Conservation (phyloP, 2,888 invertebrate species). For the Diploptera punctata region DNA sequence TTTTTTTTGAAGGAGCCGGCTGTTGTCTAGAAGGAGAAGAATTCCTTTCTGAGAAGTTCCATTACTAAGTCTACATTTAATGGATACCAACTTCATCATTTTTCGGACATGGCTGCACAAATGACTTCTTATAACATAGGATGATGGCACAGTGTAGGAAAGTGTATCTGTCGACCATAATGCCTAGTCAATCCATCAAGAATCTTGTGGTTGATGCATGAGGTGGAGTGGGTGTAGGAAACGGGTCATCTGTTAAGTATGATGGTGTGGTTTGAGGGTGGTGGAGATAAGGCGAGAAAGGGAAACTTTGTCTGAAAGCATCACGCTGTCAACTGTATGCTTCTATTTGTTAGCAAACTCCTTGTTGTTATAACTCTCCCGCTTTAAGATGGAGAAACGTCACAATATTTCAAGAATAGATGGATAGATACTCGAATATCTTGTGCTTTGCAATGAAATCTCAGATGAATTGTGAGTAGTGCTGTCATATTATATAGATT, state of each 20-base stretch:
- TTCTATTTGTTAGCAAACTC: slow-evolving; percentile 21
- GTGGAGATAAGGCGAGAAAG: slow-evolving; percentile 19
- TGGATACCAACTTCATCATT: not conserved
- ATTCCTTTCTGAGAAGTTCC: no score
- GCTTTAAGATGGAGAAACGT: not conserved
- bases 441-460: no score
- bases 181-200: slow-evolving; percentile 37
- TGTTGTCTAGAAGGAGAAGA: no score
- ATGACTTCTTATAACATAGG: slow-evolving; percentile 7
- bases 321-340: slow-evolving; percentile 16
- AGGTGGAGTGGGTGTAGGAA: not conserved
- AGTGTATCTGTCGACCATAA: slow-evolving; percentile 33
- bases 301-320: slow-evolving; percentile 24
- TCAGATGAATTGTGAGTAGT: not conserved
- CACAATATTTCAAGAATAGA: slow-evolving; percentile 13
- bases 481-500: not conserved
- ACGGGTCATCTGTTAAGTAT: slow-evolving; percentile 22
- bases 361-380: slow-evolving; percentile 4
- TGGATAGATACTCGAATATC: not conserved
- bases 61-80: no score
- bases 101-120: not conserved
- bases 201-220: slow-evolving; percentile 10
- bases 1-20: no score
- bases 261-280: not conserved
- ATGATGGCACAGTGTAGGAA: slow-evolving; percentile 28